Evolutionary conservation across 2,113 vertebrate species (phyloP).

Genomic region (Marmota flaviventris): DNA sequence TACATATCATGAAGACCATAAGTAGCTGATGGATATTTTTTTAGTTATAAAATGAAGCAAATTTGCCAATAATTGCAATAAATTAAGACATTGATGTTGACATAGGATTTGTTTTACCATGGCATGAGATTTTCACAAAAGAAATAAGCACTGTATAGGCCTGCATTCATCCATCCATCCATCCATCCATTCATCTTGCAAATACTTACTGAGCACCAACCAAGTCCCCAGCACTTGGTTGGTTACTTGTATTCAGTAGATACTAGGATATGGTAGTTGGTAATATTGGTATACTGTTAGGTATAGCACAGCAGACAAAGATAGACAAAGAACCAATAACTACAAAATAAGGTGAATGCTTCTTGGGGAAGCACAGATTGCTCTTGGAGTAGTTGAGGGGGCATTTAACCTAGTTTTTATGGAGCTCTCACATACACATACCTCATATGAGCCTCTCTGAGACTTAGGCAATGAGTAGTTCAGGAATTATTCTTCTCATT

Average conservation of each 20-base stretch:
- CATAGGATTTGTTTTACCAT: neutral
- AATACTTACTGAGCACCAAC: neutral
- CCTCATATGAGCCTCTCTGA: neutral
- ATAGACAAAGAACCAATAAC: neutral
- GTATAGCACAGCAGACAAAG: neutral
- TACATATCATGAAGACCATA: neutral
- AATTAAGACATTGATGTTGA: neutral
- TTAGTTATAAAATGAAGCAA: conserved; percentile 3
- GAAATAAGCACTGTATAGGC: neutral
- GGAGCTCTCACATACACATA: neutral
- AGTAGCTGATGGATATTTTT: neutral
- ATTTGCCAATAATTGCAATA: neutral
- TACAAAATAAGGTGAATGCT: neutral
- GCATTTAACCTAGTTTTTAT: neutral
- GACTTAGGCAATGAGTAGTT: neutral
- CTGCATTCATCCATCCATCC: neutral
- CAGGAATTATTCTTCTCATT: neutral
- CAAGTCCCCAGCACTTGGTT: neutral
- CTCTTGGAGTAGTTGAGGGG: neutral
- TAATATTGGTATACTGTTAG: neutral
- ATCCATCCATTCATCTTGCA: neutral
- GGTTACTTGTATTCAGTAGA: neutral
- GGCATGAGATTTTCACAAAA: neutral
- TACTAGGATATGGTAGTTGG: neutral
- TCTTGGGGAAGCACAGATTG: neutral